These are phyloP conservation scores for Toxostoma redivivum DNA, from an alignment of 2,113 vertebrate species.

Conservation along the genomic window DNA sequence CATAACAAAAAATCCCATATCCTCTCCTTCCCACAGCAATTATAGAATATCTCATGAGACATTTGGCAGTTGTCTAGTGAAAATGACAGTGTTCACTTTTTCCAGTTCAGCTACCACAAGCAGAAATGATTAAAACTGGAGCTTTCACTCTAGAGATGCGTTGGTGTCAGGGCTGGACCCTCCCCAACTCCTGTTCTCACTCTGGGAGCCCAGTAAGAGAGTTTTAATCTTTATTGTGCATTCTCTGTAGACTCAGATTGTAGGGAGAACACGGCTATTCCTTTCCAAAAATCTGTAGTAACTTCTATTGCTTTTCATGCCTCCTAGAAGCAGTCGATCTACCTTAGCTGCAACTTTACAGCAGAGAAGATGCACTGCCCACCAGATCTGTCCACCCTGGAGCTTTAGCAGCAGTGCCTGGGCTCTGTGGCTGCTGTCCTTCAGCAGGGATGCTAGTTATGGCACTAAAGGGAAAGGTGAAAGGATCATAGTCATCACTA, in stretches of 20 bases:
- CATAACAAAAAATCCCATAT: rapidly evolving
- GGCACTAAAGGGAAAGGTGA: neutral
- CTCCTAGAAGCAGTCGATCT: neutral
- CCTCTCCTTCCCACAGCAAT: neutral
- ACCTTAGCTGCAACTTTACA: neutral
- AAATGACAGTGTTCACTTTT: neutral
- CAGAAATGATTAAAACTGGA: neutral
- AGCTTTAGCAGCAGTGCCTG: neutral
- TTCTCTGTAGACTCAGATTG: neutral
- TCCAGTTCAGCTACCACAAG: neutral
- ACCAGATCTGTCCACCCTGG: neutral
- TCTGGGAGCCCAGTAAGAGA: neutral
- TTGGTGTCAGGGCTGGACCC: neutral
- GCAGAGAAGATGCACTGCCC: neutral
- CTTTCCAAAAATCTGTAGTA: neutral
- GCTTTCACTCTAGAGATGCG: neutral
- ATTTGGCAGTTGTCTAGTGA: neutral
- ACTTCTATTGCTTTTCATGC: neutral
- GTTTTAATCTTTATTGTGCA: neutral
- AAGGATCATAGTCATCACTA: neutral
- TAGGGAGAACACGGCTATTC: neutral
- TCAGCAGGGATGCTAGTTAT: neutral
- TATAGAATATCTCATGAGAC: neutral
- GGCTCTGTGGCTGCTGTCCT: neutral
- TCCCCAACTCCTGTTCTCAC: rapidly evolving